Conservation (phyloP, 2,888 invertebrate species). For the Polymixis lichenea region DNA sequence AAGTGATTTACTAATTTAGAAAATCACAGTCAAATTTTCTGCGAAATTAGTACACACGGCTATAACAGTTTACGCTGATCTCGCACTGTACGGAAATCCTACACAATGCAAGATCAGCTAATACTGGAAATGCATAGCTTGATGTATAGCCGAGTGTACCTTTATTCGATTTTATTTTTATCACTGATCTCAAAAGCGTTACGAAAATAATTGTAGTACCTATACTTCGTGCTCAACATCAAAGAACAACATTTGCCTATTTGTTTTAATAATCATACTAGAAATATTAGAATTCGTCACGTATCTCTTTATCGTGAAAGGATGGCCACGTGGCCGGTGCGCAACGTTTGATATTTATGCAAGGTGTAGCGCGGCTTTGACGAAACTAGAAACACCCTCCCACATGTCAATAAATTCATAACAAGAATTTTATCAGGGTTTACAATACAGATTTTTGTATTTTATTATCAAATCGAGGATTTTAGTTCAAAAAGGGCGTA, state of each 20-base stretch:
- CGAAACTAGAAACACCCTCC: conserved; percentile 40
- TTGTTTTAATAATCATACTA: conserved; percentile 51
- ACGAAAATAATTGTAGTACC: not conserved
- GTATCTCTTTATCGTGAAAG: conserved; percentile 69
- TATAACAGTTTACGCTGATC: no score
- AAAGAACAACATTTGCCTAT: conserved; percentile 40
- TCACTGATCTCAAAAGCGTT: not conserved
- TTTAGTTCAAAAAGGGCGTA: no score
- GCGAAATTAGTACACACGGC: no score
- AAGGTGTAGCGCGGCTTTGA: conserved; percentile 40
- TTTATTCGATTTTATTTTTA: not conserved
- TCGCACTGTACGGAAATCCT: no score
- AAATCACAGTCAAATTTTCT: not conserved
- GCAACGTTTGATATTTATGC: conserved; percentile 80
- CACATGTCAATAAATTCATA: conserved; percentile 38
- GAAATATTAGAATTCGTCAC: conserved; percentile 71
- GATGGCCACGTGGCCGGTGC: conserved; percentile 76
- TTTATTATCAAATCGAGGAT: not conserved
- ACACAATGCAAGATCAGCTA: no score
- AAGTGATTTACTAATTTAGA: no score
- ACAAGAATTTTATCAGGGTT: conserved; percentile 4
- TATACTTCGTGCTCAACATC: conserved; percentile 32
- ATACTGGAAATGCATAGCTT: no score
- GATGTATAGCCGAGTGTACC: no score
- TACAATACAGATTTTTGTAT: conserved; percentile 13